These are phyloP conservation scores for Pogonocherus hispidulus DNA, from an alignment of 2,888 invertebrate genomes.

Conservation along the genomic window DNA sequence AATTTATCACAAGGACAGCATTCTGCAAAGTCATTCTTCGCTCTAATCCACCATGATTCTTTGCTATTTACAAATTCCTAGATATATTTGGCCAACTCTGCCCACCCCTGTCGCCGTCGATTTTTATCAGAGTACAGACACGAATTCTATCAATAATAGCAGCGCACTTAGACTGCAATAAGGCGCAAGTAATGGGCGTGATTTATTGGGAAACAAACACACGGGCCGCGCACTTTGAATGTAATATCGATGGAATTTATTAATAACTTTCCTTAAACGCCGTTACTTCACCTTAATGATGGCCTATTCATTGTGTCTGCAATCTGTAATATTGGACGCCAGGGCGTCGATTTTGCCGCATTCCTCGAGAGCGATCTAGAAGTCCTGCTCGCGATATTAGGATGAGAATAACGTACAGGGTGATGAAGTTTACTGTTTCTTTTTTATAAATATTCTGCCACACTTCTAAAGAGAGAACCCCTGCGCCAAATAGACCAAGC, in stretches of 20 bases:
- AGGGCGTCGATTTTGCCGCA: conserved; percentile 21
- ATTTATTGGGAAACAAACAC: conserved; percentile 34
- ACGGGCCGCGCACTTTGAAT: conserved; percentile 26
- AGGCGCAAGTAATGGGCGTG: conserved; percentile 34
- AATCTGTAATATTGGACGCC: neutral
- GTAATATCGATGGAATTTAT: conserved; percentile 41
- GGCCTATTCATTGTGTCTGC: conserved; percentile 25
- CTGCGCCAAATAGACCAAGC: too few relatives aligned
- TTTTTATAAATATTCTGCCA: too few relatives aligned
- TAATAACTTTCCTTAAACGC: conserved; percentile 40
- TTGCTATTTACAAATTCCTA: too few relatives aligned
- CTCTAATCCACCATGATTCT: too few relatives aligned
- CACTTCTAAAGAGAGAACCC: too few relatives aligned
- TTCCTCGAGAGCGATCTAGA: conserved; percentile 1
- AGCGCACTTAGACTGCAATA: conserved; percentile 4
- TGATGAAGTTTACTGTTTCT: too few relatives aligned
- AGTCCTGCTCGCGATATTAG: too few relatives aligned
- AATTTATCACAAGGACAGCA: too few relatives aligned
- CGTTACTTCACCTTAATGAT: conserved; percentile 38
- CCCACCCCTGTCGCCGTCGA: neutral
- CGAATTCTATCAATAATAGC: neutral
- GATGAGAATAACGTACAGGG: too few relatives aligned
- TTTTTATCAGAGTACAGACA: neutral
- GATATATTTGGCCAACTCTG: too few relatives aligned
- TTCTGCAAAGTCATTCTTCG: too few relatives aligned